A percentile compares a stretch with the other conserved stretches of the same genome.
phyloP scores from a whole-genome alignment of 2,797 vertebrate species.

The Emys orbicularis region DNA sequence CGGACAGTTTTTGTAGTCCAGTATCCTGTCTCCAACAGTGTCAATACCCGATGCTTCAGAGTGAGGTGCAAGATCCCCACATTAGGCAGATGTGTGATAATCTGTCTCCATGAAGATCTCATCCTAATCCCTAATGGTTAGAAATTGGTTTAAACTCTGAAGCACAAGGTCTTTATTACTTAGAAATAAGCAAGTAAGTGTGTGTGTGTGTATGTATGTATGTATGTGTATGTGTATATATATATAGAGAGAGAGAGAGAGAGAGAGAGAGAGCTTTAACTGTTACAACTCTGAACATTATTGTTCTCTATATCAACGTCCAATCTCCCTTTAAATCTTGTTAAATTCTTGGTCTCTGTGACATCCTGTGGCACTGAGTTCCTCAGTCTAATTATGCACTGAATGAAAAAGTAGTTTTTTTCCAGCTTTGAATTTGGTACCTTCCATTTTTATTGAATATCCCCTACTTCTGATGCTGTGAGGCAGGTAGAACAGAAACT shows the following conservation, averaged over 20 bases:
- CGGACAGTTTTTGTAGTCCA: background rate
- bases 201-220: too few species aligned
- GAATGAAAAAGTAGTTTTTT: slow-evolving; percentile 8
- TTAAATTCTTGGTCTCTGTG: background rate
- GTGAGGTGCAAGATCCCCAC: background rate
- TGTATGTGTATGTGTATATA: too few species aligned
- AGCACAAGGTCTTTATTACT: slow-evolving; percentile 7
- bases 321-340: background rate
- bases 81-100: background rate
- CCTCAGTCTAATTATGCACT: background rate
- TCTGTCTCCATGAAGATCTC: background rate
- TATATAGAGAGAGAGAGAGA: background rate
- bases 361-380: background rate
- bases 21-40: background rate
- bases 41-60: background rate
- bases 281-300: background rate
- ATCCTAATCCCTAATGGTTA: background rate
- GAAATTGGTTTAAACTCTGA: background rate
- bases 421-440: background rate
- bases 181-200: background rate
- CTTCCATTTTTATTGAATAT: background rate
- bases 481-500: slow-evolving; percentile 2
- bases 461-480: background rate
- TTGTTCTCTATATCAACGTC: background rate
- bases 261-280: background rate